Conservation (phyloP, 1,140 invertebrate species). For the Colletes latitarsis region DNA sequence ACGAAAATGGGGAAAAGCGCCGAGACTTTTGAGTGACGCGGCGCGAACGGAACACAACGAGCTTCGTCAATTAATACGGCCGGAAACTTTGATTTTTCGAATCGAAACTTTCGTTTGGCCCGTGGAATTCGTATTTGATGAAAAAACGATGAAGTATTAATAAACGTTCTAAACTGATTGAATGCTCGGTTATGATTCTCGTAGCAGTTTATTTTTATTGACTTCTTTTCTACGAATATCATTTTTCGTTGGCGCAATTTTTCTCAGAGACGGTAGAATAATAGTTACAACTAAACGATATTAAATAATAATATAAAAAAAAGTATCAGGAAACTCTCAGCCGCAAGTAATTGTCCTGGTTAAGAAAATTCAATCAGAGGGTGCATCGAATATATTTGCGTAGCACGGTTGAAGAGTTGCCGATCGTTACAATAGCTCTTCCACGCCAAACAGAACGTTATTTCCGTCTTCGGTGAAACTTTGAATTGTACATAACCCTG, state of each 20-base stretch:
- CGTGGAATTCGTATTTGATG: neutral
- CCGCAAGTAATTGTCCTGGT: neutral
- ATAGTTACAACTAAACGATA: too few relatives aligned
- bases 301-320: too few relatives aligned
- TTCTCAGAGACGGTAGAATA: too few relatives aligned
- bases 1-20: neutral
- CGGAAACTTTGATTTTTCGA: neutral
- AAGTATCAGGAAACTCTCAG: neutral
- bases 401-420: neutral
- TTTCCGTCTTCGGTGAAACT: slow-evolving; percentile 25
- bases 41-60: neutral
- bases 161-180: too few relatives aligned
- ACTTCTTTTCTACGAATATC: too few relatives aligned
- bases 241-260: too few relatives aligned
- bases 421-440: neutral
- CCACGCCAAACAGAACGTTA: slow-evolving; percentile 10
- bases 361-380: neutral
- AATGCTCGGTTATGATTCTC: too few relatives aligned
- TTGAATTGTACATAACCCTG: slow-evolving; percentile 9
- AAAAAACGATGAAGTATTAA: too few relatives aligned
- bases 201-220: too few relatives aligned
- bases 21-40: neutral
- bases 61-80: neutral
- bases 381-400: neutral
- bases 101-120: neutral